These are phyloP conservation scores for Ctenomys sociabilis DNA, from an alignment of 2,113 vertebrate genomes.

Conservation along the genomic window DNA sequence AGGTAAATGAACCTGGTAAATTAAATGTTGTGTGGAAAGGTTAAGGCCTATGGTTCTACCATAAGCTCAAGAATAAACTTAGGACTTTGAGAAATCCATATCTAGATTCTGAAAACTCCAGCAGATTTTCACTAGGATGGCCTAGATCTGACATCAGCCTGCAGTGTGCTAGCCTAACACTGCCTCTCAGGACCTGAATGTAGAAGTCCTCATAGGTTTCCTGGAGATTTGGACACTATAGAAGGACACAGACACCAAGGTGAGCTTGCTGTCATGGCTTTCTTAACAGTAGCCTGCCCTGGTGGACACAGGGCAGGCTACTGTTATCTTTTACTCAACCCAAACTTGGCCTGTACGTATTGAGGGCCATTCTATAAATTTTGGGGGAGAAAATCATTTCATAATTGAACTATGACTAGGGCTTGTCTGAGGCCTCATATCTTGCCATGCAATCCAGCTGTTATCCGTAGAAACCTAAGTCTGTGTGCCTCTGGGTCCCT, in stretches of 20 bases:
- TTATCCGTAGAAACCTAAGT: not conserved
- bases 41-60: not conserved
- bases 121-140: not conserved
- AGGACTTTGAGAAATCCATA: not conserved
- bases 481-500: not conserved
- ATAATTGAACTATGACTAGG: not conserved
- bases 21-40: not conserved
- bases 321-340: not conserved
- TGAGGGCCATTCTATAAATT: not conserved
- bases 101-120: not conserved
- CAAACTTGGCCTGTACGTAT: not conserved
- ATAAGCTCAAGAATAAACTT: slow-evolving; percentile 13
- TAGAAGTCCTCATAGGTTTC: not conserved
- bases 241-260: not conserved
- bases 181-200: not conserved
- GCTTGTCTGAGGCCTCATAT: not conserved
- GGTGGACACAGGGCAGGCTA: no score
- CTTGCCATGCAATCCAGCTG: not conserved
- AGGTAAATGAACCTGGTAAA: not conserved
- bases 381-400: not conserved
- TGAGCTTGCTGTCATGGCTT: not conserved
- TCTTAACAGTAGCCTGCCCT: not conserved
- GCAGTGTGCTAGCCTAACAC: not conserved
- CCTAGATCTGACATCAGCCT: not conserved
- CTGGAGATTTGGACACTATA: not conserved